phyloP scores from a whole-genome alignment of 1,140 invertebrate species.

The Dufourea novaeangliae region DNA sequence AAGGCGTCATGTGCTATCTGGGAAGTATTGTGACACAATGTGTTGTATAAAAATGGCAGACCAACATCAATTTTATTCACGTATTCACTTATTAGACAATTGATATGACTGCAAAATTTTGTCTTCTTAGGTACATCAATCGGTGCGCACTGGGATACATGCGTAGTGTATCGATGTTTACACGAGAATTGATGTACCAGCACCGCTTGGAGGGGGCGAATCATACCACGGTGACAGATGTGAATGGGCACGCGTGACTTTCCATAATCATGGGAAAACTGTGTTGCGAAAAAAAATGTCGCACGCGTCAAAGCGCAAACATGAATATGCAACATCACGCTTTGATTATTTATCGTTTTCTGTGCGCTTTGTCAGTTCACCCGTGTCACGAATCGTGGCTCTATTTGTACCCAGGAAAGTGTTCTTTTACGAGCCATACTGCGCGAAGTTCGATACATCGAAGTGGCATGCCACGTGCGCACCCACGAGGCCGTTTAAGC shows the following conservation, averaged over 20 bases:
- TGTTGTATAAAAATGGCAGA: too few relatives aligned
- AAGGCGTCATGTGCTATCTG: too few relatives aligned
- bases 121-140: neutral
- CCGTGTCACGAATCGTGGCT: constrained; percentile 23
- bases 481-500: constrained; percentile 50
- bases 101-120: constrained; percentile 24
- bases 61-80: too few relatives aligned
- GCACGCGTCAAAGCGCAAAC: constrained; percentile 33
- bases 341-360: constrained; percentile 53
- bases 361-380: constrained; percentile 37
- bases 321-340: constrained; percentile 59
- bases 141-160: neutral
- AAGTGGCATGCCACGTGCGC: constrained; percentile 40
- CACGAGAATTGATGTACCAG: constrained; percentile 25
- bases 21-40: too few relatives aligned
- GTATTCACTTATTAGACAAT: neutral
- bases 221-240: constrained; percentile 18
- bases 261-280: constrained; percentile 56
- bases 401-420: constrained; percentile 48
- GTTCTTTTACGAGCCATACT: constrained; percentile 34
- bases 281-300: constrained; percentile 6
- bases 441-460: constrained; percentile 46
- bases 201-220: neutral
- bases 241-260: constrained; percentile 54
- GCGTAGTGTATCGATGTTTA: constrained; percentile 44